Evolutionary conservation across 2,888 invertebrate genomes (phyloP).

Genomic region (Orthosia incerta): DNA sequence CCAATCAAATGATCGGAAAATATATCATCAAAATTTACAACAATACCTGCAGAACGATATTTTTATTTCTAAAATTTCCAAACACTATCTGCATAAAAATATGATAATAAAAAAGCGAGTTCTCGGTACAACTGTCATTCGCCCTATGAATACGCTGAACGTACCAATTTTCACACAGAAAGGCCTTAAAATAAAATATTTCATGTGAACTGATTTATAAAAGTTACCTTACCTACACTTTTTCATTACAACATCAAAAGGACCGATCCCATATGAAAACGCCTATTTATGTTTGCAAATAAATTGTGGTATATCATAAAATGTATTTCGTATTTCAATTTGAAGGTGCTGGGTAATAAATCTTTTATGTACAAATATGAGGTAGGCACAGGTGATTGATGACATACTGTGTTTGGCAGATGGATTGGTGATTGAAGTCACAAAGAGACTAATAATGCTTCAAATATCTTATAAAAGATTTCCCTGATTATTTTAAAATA

Average conservation of each 20-base stretch:
- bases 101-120: slow-evolving; percentile 32
- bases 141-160: slow-evolving; percentile 19
- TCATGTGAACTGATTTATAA: slow-evolving; percentile 39
- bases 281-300: slow-evolving; percentile 37
- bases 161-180: slow-evolving; percentile 32
- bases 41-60: slow-evolving; percentile 14
- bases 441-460: neutral
- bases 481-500: neutral
- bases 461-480: neutral
- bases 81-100: slow-evolving; percentile 43
- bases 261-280: slow-evolving; percentile 22
- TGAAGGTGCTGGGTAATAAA: slow-evolving; percentile 43
- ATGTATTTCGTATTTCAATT: slow-evolving; percentile 52
- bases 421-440: slow-evolving; percentile 16
- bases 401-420: slow-evolving; percentile 21
- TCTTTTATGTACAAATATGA: slow-evolving; percentile 52
- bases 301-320: slow-evolving; percentile 33
- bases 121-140: slow-evolving; percentile 43
- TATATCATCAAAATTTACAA: slow-evolving; percentile 13
- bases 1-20: slow-evolving; percentile 32
- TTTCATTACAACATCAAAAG: slow-evolving; percentile 50
- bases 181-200: slow-evolving; percentile 46
- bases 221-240: slow-evolving; percentile 24
- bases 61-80: slow-evolving; percentile 34
- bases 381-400: slow-evolving; percentile 37